phyloP scores from a whole-genome alignment of 2,888 invertebrate genomes.

The Drosophila suboccidentalis region DNA sequence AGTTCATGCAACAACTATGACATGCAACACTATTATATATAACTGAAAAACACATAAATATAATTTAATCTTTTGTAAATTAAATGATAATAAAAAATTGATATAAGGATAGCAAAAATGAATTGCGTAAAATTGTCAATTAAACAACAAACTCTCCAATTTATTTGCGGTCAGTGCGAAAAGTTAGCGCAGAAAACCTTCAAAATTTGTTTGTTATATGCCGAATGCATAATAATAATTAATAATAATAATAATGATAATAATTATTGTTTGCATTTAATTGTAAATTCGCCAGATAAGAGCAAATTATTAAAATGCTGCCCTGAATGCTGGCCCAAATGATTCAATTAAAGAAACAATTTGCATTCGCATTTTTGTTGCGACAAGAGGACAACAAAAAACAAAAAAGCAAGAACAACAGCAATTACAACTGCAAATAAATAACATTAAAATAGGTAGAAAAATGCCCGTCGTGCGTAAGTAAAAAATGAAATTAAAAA shows the following conservation, averaged over 20 bases:
- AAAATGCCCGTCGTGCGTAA: conserved; percentile 26
- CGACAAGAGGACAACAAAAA: conserved; percentile 13
- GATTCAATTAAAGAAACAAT: conserved; percentile 80
- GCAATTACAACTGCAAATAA: conserved; percentile 76
- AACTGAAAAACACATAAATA: not conserved
- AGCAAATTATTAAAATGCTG: conserved; percentile 65
- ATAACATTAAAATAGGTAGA: conserved; percentile 75
- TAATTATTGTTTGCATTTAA: conserved; percentile 63
- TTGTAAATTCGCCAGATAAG: conserved; percentile 68
- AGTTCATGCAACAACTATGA: not conserved
- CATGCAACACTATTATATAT: not conserved
- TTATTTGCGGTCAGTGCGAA: conserved; percentile 4
- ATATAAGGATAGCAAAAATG: not conserved
- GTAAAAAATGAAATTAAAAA: conserved; percentile 30
- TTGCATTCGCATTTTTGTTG: conserved; percentile 59
- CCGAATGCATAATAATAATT: conserved; percentile 13
- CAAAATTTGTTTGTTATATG: conserved; percentile 13
- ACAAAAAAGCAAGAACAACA: conserved; percentile 43
- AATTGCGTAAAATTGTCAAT: conserved; percentile 5
- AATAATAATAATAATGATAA: conserved; percentile 29
- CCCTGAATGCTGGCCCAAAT: conserved; percentile 45
- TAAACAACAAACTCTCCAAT: conserved; percentile 1
- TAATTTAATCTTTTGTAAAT: conserved; percentile 5
- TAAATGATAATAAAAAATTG: conserved; percentile 1
- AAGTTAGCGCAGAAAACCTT: conserved; percentile 1